A percentile compares a stretch with the other conserved stretches of the same genome.
Evolutionary conservation across 2,888 invertebrate species (phyloP).

Genomic region (Caradrina kadenii): DNA sequence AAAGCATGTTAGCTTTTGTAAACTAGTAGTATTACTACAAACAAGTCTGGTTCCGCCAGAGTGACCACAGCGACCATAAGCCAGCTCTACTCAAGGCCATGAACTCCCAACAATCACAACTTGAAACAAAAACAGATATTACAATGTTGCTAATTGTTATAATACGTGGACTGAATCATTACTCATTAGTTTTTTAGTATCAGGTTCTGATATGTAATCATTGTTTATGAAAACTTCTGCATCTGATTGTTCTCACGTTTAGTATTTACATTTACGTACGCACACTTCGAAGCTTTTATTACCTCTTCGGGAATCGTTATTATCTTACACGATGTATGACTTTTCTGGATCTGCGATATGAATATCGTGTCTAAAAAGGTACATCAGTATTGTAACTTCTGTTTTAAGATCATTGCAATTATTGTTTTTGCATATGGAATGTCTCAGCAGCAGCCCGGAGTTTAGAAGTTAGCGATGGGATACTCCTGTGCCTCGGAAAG

Average conservation of each 20-base stretch:
- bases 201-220: constrained; percentile 8
- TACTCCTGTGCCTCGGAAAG: too few species aligned
- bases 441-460: too few species aligned
- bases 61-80: constrained; percentile 44
- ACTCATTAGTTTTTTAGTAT: constrained; percentile 51
- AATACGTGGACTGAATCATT: constrained; percentile 7
- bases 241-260: too few species aligned
- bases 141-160: constrained; percentile 39
- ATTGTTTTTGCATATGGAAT: too few species aligned
- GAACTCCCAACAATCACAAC: constrained; percentile 36
- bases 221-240: constrained; percentile 16
- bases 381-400: too few species aligned
- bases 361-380: background rate
- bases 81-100: constrained; percentile 53
- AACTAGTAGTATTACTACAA: constrained; percentile 43
- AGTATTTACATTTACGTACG: background rate
- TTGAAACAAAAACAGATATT: constrained; percentile 41
- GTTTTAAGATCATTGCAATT: too few species aligned
- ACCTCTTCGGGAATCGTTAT: background rate
- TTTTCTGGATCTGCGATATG: background rate
- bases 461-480: too few species aligned
- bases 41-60: constrained; percentile 52
- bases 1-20: constrained; percentile 18
- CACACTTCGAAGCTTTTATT: background rate
- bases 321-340: background rate